These are phyloP conservation scores for Coenonympha glycerion DNA, from an alignment of 2,888 invertebrate genomes.

Conservation along the genomic window DNA sequence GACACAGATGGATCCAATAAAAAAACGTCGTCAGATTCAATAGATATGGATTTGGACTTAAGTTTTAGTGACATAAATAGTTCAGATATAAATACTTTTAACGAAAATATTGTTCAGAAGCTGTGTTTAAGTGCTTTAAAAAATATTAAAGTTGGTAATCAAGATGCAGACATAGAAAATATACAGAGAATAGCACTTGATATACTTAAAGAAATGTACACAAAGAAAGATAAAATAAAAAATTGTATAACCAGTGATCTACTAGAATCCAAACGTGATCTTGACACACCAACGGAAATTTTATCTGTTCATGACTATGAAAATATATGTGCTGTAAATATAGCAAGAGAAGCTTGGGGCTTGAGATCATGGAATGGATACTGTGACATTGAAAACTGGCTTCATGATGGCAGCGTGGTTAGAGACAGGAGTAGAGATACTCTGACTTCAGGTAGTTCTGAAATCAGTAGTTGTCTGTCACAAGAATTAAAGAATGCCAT, in stretches of 20 bases:
- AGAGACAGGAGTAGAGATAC: conserved; percentile 76
- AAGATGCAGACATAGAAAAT: conserved; percentile 73
- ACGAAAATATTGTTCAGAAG: conserved; percentile 74
- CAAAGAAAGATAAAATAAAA: conserved; percentile 66
- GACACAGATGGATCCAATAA: conserved; percentile 68
- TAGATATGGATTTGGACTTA: conserved; percentile 72
- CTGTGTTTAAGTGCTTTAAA: conserved; percentile 70
- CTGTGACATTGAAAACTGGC: conserved; percentile 78
- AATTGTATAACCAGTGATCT: conserved; percentile 48
- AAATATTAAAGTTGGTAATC: conserved; percentile 73
- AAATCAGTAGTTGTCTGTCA: conserved; percentile 69
- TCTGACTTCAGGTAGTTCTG: conserved; percentile 75
- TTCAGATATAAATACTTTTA: conserved; percentile 72
- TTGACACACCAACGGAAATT: conserved; percentile 74
- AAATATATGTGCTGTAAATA: conserved; percentile 79
- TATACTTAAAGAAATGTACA: conserved; percentile 72
- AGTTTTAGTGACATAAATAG: conserved; percentile 75
- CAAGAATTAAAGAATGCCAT: conserved; percentile 66
- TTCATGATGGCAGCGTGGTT: conserved; percentile 78
- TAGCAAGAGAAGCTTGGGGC: conserved; percentile 79
- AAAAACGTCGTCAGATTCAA: conserved; percentile 71
- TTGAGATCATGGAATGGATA: conserved; percentile 80
- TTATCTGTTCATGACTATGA: conserved; percentile 80
- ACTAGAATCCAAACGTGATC: conserved; percentile 61
- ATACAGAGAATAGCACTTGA: conserved; percentile 73